A percentile compares a stretch with the other conserved stretches of the same genome.
phyloP scores from a whole-genome alignment of 2,797 vertebrate genomes.

The Acropternis orthonyx region DNA sequence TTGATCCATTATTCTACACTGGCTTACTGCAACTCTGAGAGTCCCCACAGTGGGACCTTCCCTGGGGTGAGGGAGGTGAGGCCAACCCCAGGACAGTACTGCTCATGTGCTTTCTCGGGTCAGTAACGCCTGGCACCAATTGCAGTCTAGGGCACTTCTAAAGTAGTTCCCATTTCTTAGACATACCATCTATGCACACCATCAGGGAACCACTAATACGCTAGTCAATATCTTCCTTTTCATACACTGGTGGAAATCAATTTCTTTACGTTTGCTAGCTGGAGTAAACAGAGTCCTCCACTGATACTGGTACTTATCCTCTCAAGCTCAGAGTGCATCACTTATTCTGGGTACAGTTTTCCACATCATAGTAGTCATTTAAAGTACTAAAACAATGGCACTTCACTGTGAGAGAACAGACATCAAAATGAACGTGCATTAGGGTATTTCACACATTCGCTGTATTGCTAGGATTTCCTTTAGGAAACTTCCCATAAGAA shows the following conservation, averaged over 20 bases:
- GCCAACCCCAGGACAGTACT: accelerated
- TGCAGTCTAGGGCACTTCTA: not conserved
- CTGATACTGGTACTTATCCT: not conserved
- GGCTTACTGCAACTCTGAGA: not conserved
- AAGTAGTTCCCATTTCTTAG: not conserved
- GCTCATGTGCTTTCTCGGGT: not conserved
- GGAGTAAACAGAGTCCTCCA: not conserved
- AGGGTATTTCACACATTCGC: not conserved
- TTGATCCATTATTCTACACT: not conserved
- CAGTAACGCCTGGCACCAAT: not conserved
- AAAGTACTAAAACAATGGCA: not conserved
- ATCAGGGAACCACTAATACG: not conserved
- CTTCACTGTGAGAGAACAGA: not conserved
- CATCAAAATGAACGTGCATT: not conserved
- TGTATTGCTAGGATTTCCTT: not conserved
- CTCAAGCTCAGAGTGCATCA: not conserved
- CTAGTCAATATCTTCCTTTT: not conserved
- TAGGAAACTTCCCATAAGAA: not conserved
- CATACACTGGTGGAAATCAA: not conserved
- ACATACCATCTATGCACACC: not conserved
- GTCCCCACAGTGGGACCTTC: not conserved
- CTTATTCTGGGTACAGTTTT: not conserved
- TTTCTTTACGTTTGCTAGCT: not conserved
- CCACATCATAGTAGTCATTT: not conserved
- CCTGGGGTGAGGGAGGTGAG: accelerated